Percentiles rank a stretch among this genome's conserved stretches.
Conservation (phyloP, 2,113 vertebrate genomes). For the Australoheros scitulus region DNA sequence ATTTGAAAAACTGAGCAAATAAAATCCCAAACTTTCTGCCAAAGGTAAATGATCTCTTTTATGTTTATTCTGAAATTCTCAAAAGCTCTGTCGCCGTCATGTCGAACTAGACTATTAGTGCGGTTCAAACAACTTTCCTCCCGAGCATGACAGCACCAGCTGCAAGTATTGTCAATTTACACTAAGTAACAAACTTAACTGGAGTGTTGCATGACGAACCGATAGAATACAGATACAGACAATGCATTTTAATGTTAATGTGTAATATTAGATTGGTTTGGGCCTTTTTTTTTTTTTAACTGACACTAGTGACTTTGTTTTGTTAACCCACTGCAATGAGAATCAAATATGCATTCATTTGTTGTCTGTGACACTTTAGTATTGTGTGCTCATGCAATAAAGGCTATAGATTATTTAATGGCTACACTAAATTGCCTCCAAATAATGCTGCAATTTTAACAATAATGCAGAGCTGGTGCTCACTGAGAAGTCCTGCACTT, state of each 20-base stretch:
- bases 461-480: background rate
- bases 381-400: background rate
- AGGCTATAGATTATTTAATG: background rate
- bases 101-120: background rate
- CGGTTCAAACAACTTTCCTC: background rate
- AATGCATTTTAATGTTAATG: background rate
- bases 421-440: rapidly evolving
- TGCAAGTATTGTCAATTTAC: background rate
- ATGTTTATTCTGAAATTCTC: background rate
- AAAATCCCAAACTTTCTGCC: background rate
- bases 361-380: background rate
- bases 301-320: background rate
- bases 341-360: background rate
- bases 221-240: background rate
- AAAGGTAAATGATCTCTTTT: background rate
- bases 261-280: background rate
- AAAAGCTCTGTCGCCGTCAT: background rate
- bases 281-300: background rate
- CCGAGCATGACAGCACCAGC: background rate
- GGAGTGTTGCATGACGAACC: background rate
- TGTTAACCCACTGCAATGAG: background rate
- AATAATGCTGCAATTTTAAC: background rate
- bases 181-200: background rate
- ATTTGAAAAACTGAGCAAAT: background rate
- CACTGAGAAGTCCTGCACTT: background rate